Percentiles rank a stretch among this genome's conserved stretches.
Evolutionary conservation across 2,113 vertebrate species (phyloP).

Genomic region (Noturus placidus): DNA sequence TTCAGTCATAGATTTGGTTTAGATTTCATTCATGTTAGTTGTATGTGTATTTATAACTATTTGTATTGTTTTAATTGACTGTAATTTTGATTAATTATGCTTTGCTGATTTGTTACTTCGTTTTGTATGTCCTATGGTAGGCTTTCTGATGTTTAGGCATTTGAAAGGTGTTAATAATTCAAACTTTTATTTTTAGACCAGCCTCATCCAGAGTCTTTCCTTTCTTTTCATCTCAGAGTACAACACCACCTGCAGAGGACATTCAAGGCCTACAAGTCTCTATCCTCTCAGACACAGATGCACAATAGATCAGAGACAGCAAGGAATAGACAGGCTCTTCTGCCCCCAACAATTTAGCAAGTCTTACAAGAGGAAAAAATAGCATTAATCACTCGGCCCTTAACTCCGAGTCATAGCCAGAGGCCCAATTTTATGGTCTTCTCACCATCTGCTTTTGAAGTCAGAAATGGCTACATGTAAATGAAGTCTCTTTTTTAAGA

Average conservation of each 20-base stretch:
- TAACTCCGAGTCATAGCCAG: conserved; percentile 34
- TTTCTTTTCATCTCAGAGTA: conserved; percentile 15
- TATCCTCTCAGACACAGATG: conserved; percentile 31
- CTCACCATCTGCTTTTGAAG: conserved; percentile 53
- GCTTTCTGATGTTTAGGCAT: not conserved
- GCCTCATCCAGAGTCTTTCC: not conserved
- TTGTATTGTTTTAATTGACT: not conserved
- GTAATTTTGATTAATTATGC: not conserved
- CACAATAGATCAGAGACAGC: conserved; percentile 33
- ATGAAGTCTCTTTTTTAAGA: conserved; percentile 7
- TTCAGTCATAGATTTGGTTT: not conserved
- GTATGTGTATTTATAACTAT: not conserved
- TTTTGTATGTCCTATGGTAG: too few relatives aligned
- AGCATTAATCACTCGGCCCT: conserved; percentile 48
- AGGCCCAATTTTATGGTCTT: conserved; percentile 18
- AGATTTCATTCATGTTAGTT: not conserved
- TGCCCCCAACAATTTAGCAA: conserved; percentile 17
- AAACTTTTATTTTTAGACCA: not conserved
- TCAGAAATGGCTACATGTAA: conserved; percentile 13
- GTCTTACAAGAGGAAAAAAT: conserved; percentile 20
- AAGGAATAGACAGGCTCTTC: conserved; percentile 10
- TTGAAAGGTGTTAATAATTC: not conserved
- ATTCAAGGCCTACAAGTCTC: conserved; percentile 18
- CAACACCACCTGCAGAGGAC: conserved; percentile 31
- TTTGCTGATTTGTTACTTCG: not conserved